These are phyloP conservation scores for Panzeria rudis DNA, from an alignment of 2,888 invertebrate genomes.

Conservation along the genomic window DNA sequence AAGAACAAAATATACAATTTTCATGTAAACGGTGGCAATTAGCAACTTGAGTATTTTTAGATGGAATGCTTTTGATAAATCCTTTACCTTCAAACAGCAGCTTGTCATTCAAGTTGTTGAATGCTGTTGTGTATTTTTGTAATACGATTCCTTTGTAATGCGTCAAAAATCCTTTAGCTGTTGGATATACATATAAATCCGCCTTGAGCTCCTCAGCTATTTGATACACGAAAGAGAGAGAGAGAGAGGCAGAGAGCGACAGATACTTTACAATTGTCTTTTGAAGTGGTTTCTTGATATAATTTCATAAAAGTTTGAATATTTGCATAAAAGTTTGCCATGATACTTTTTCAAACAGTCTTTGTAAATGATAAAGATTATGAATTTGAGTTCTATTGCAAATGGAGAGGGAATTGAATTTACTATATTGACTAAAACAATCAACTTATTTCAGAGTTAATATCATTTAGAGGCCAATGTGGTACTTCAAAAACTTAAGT, in stretches of 20 bases:
- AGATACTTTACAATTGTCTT: slow-evolving; percentile 48
- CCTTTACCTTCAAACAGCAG: slow-evolving; percentile 50
- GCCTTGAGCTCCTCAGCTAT: neutral
- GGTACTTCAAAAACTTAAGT: too few relatives aligned
- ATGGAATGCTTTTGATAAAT: slow-evolving; percentile 75
- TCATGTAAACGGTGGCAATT: slow-evolving; percentile 70
- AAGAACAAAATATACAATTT: slow-evolving; percentile 24
- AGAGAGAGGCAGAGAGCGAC: neutral
- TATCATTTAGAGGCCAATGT: too few relatives aligned
- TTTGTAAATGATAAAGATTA: slow-evolving; percentile 3
- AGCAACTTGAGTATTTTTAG: slow-evolving; percentile 72
- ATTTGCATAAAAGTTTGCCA: slow-evolving; percentile 25
- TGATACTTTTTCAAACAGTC: neutral
- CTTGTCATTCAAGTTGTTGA: slow-evolving; percentile 36
- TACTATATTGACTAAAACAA: too few relatives aligned
- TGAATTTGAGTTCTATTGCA: neutral
- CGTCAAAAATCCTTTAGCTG: slow-evolving; percentile 37
- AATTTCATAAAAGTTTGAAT: slow-evolving; percentile 63
- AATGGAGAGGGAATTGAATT: neutral
- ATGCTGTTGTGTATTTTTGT: slow-evolving; percentile 30
- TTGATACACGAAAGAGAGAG: neutral
- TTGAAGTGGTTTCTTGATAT: slow-evolving; percentile 70
- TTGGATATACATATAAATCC: slow-evolving; percentile 33
- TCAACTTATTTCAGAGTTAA: too few relatives aligned
- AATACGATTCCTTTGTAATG: slow-evolving; percentile 59